These are phyloP conservation scores for Petrocephalus microphthalmus DNA, from an alignment of 2,113 vertebrate genomes.

Conservation along the genomic window DNA sequence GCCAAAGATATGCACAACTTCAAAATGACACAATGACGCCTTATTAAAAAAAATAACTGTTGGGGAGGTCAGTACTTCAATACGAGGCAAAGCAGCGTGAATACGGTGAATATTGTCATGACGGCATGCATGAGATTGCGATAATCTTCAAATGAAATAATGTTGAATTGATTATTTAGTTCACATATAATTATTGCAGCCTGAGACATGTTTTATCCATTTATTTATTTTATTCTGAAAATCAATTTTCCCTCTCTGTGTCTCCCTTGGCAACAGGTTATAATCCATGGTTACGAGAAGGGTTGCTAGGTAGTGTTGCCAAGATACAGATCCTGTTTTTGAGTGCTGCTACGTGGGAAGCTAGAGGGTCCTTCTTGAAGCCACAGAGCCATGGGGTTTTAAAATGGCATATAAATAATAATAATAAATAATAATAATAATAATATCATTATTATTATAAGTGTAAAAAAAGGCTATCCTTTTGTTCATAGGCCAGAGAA, in stretches of 20 bases:
- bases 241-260: slow-evolving; percentile 65
- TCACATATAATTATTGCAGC: slow-evolving; percentile 34
- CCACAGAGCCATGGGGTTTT: slow-evolving; percentile 48
- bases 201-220: slow-evolving; percentile 26
- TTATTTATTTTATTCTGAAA: slow-evolving; percentile 54
- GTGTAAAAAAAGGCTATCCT: too few relatives aligned
- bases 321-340: slow-evolving; percentile 64
- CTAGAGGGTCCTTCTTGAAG: slow-evolving; percentile 60
- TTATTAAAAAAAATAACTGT: background rate
- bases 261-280: slow-evolving; percentile 75
- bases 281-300: slow-evolving; percentile 69
- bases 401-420: slow-evolving; percentile 16
- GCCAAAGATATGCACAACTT: background rate
- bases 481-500: background rate
- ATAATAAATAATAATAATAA: background rate
- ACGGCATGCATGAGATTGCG: background rate
- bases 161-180: slow-evolving; percentile 20
- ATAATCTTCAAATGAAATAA: background rate
- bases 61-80: background rate
- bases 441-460: too few relatives aligned
- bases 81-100: background rate
- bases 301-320: slow-evolving; percentile 71
- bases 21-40: background rate
- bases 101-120: background rate
- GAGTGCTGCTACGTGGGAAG: slow-evolving; percentile 57